Base-by-base conservation (phyloP, 2,113 vertebrate genomes). In the Tamias sibiricus region DNA sequence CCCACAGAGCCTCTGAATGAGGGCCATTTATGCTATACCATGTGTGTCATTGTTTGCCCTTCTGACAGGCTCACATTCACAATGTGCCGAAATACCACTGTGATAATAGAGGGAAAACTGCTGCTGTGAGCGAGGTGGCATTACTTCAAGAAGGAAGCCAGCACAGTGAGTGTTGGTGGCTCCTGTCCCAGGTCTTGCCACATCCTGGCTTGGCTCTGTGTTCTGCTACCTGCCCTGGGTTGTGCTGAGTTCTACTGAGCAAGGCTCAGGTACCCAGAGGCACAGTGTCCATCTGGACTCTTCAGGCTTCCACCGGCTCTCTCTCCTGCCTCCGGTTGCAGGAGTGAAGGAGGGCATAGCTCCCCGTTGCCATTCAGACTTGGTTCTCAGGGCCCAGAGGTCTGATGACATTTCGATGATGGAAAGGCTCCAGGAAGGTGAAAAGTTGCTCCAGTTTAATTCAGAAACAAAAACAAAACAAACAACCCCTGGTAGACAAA, bases 131-230 rank as follows among this genome's bases (percentile, higher is more conserved):
- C 13, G 59, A 26, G 64, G 68, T 16, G 62, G 57, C 40, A 19
- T 71, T 75, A 44, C 82, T 94, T 95, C 52, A 88, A 88, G 84
- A 96, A 96, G 93, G 66, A 83, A 86, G n/a, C 8, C 1, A n/a
- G 44, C 44, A 42, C 57, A 47, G 19, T 14, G 69, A 88, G 44
- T 79, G 40, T 47, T 66, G 59, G 54, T 37, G 19, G 66, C 85
- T 47, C 17, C 62, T 49, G 14, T 74, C 28, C 8, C 30, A 16
- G n/a, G 12, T 69, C 82, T 96, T 74, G 47, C 59, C 44, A 54
- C 40, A 69, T 35, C 26, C 59, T 69, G 62, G 17, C 42, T 37
- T 85, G 74, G 57, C 64, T 49, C 22, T 52, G 11, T 47, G 22
- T 89, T 82, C 71, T 54, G 30, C 71, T 74, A 17, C 57, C 89